phyloP scores from a whole-genome alignment of 2,113 vertebrate species.

The Polypterus bichir region DNA sequence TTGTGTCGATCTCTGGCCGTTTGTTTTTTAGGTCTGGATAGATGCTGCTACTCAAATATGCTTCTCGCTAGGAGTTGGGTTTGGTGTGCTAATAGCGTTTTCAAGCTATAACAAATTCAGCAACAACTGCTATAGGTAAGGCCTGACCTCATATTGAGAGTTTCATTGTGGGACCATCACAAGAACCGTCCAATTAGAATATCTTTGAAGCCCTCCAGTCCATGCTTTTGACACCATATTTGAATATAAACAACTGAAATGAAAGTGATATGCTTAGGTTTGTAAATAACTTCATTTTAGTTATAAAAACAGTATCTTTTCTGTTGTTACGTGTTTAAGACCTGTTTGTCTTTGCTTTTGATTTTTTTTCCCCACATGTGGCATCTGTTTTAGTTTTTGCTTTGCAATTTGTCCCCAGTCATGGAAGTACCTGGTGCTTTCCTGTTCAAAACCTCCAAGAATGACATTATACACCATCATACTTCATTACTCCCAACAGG shows the following conservation, averaged over 20 bases:
- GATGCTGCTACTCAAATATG: constrained; percentile 73
- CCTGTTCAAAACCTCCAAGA: too few species aligned
- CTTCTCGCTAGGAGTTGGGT: constrained; percentile 71
- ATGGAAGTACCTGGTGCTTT: too few species aligned
- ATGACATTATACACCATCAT: too few species aligned
- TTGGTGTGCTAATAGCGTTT: constrained; percentile 74
- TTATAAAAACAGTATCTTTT: too few species aligned
- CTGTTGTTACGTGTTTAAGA: too few species aligned
- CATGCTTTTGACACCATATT: constrained; percentile 28
- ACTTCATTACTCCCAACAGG: too few species aligned
- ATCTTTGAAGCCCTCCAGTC: constrained; percentile 37
- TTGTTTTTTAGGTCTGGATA: constrained; percentile 63
- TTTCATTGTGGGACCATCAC: constrained; percentile 9
- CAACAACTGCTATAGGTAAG: constrained; percentile 74
- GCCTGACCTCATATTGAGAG: constrained; percentile 2
- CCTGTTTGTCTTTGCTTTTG: too few species aligned
- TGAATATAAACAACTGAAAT: constrained; percentile 3
- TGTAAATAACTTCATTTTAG: too few species aligned
- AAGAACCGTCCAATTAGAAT: constrained; percentile 30
- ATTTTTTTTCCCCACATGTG: too few species aligned
- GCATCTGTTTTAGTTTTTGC: too few species aligned
- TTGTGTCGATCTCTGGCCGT: constrained; percentile 51
- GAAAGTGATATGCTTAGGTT: too few species aligned
- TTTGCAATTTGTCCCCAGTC: too few species aligned
- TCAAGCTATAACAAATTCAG: constrained; percentile 78